A percentile compares a stretch with the other conserved stretches of the same genome.
Evolutionary conservation across 2,888 invertebrate species (phyloP).

Genomic region (Isotomurus palustris): DNA sequence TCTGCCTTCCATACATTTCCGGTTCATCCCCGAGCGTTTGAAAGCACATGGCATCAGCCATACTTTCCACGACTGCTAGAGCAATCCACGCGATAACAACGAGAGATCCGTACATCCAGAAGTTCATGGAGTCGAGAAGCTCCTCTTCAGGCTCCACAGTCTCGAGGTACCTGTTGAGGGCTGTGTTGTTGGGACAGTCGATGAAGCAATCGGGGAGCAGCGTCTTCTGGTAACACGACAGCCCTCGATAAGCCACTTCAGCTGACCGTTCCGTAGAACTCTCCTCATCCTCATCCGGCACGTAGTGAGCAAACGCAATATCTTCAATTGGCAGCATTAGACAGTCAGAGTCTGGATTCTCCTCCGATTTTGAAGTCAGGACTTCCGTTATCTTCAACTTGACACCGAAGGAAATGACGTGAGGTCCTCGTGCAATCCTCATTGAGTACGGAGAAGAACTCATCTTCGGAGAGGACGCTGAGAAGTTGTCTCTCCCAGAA

Average conservation of each 20-base stretch:
- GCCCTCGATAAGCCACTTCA: conserved; percentile 15
- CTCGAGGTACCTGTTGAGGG: conserved; percentile 38
- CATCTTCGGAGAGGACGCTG: not conserved
- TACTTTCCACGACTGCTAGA: conserved; percentile 79
- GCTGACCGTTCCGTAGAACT: not conserved
- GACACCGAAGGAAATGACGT: conserved; percentile 10
- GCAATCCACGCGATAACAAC: conserved; percentile 76
- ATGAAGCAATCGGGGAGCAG: conserved; percentile 34
- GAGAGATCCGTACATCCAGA: conserved; percentile 72
- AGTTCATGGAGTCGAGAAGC: conserved; percentile 54
- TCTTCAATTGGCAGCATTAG: conserved; percentile 32
- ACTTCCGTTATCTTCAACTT: conserved; percentile 19
- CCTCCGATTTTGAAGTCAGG: not conserved
- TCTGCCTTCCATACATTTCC: conserved; percentile 76
- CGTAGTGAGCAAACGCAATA: conserved; percentile 22
- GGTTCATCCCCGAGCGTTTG: conserved; percentile 69
- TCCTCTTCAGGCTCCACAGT: conserved; percentile 32
- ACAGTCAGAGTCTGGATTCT: conserved; percentile 9
- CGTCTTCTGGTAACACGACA: conserved; percentile 24
- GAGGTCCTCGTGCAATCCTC: too few relatives aligned
- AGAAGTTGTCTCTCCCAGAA: too few relatives aligned
- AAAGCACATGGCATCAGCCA: conserved; percentile 86
- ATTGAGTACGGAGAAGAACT: too few relatives aligned
- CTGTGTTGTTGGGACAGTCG: conserved; percentile 37
- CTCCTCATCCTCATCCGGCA: too few relatives aligned